Evolutionary conservation across 2,888 invertebrate species (phyloP), one percentile per base, ranked within the genome.

Genomic region (Nudaria mundana): DNA sequence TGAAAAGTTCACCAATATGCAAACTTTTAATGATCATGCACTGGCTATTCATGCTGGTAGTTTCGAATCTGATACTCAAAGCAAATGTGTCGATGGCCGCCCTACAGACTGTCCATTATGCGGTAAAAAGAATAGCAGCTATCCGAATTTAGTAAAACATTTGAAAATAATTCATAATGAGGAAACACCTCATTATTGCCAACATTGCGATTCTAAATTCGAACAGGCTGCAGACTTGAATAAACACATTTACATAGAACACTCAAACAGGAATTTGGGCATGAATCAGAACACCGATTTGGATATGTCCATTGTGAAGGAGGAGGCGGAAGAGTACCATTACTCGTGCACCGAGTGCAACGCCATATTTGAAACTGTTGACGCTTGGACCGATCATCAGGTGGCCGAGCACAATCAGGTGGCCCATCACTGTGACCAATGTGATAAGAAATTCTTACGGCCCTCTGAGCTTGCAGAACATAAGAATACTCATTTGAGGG

Each of bases 381-480:
- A 86, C 42, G 90, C 90, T 28, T 91, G 91, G 91, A 90, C 90
- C 10, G 81, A 89, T 47, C 92, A 92, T 56, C 89, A 90, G 61
- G 89, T 89, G 23, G 89, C 89, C 5, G 89, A 86, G 48, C 91
- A 91, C 52, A 83, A 89, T 43, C 85, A 89, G 65, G 74, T 85
- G 13, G 86, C 89, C 1, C 89, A 90, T 53, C 88, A 89, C 37
- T 93, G 93, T 44, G 90, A 90, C 8, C 91, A 93, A 32, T 93
- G 93, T 55, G 91, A 91, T 10, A 90, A 91, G 63, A 88, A 90
- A 35, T 93, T 93, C 70, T 70, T 89, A 32, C 88, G 91, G 3
- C 90, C 91, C 14, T 83, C 86, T 0, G 92, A 93, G 50, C 76
- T 93, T 2, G 90, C 91, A 0, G 92, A 93, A 58, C 93, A 93